Evolutionary conservation across 2,888 invertebrate species (phyloP).

Genomic region (Rhagium mordax): DNA sequence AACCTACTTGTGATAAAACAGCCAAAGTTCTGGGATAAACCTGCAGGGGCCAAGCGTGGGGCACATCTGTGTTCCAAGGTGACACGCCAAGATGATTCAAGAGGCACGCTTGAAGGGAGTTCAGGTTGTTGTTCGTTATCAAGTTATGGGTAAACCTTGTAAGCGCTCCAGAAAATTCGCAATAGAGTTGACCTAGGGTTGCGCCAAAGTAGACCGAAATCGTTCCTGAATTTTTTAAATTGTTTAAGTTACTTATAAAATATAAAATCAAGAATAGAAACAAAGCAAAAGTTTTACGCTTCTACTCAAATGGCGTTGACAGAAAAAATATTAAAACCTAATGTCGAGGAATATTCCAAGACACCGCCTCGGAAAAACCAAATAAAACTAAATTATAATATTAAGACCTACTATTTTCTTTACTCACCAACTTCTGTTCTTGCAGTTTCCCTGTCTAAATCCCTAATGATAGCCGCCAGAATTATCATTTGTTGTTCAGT

Average conservation of each 20-base stretch:
- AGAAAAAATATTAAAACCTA: too few species aligned
- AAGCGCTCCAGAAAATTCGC: constrained; percentile 83
- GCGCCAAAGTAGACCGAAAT: constrained; percentile 73
- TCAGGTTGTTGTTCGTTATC: constrained; percentile 80
- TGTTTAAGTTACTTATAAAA: too few species aligned
- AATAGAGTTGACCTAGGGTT: constrained; percentile 78
- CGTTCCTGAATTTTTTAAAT: constrained; percentile 1
- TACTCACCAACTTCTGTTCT: constrained; percentile 80
- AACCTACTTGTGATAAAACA: constrained; percentile 83
- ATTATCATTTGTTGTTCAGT: constrained; percentile 92
- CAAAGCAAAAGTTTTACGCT: too few species aligned
- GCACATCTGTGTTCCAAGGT: constrained; percentile 78
- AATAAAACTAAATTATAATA: too few species aligned
- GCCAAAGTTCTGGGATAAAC: constrained; percentile 85
- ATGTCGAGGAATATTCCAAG: too few species aligned
- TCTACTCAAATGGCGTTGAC: too few species aligned
- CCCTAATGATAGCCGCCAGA: constrained; percentile 90
- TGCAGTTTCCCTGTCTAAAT: constrained; percentile 91
- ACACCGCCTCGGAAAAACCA: too few species aligned
- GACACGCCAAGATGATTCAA: constrained; percentile 83
- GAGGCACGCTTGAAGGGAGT: constrained; percentile 80
- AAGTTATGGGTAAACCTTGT: constrained; percentile 87
- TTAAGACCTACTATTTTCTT: too few species aligned
- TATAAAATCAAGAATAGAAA: too few species aligned
- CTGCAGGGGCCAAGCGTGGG: constrained; percentile 83